Percentiles rank a stretch among this genome's conserved stretches.
These are phyloP conservation scores for Caenorhabditis sp. DNA, from an alignment of 2,888 invertebrate genomes.

Conservation along the genomic window DNA sequence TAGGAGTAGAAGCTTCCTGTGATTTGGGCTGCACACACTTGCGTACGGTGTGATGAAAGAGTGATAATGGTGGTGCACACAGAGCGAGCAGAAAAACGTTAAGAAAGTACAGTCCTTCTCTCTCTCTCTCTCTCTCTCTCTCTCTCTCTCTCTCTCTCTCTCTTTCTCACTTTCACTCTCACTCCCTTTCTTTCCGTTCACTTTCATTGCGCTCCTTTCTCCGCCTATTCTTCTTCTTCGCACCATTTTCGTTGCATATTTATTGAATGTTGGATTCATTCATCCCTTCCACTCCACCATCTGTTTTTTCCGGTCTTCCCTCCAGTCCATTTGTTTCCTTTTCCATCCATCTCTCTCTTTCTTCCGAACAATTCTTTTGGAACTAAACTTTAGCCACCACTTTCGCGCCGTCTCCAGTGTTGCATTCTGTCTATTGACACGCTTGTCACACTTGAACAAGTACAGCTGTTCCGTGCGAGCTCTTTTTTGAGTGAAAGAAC, in stretches of 20 bases:
- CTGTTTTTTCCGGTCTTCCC: too few relatives aligned
- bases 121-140: not conserved
- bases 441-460: constrained; percentile 42
- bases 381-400: not conserved
- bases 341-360: not conserved
- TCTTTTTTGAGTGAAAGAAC: constrained; percentile 26
- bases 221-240: too few relatives aligned
- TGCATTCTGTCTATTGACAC: constrained; percentile 29
- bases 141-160: not conserved
- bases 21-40: constrained; percentile 26
- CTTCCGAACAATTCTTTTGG: not conserved
- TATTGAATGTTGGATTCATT: constrained; percentile 9
- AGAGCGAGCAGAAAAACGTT: not conserved
- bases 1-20: constrained; percentile 25
- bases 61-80: constrained; percentile 7
- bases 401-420: not conserved
- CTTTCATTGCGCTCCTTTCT: too few relatives aligned
- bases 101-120: not conserved
- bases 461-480: constrained; percentile 45
- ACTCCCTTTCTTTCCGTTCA: too few relatives aligned
- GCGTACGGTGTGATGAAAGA: not conserved
- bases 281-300: too few relatives aligned
- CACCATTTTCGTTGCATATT: constrained; percentile 21
- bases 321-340: too few relatives aligned
- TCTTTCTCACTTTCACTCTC: too few relatives aligned